A percentile compares a stretch with the other conserved stretches of the same genome.
Conservation (phyloP, 2,888 invertebrate species). For the Rhorus exstirpatorius region DNA sequence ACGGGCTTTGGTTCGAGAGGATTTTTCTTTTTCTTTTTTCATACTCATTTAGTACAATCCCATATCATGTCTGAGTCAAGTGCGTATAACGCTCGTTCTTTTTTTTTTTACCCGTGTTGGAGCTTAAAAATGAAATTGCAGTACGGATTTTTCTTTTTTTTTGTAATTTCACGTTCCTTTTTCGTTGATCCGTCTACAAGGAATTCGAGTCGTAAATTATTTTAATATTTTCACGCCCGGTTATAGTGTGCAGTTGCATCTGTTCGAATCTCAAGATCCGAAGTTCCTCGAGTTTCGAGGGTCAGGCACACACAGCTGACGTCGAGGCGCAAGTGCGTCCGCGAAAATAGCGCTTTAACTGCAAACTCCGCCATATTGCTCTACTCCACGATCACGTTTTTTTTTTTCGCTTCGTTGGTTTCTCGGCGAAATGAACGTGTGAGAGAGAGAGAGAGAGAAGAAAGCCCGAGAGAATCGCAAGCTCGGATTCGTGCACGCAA, state of each 20-base stretch:
- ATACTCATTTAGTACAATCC: too few relatives aligned
- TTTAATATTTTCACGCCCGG: constrained; percentile 5
- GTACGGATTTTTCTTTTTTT: too few relatives aligned
- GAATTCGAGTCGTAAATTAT: background rate
- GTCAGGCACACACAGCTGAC: constrained; percentile 59
- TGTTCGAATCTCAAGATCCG: constrained; percentile 51
- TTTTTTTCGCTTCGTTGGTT: constrained; percentile 15
- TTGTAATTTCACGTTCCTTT: too few relatives aligned
- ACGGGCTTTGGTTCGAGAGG: too few relatives aligned
- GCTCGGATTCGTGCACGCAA: too few relatives aligned
- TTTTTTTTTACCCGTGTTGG: too few relatives aligned
- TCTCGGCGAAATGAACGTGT: constrained; percentile 41
- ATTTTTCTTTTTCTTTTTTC: too few relatives aligned
- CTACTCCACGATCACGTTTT: background rate
- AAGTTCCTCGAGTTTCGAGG: constrained; percentile 55
- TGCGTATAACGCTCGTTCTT: too few relatives aligned
- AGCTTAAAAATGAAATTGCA: too few relatives aligned
- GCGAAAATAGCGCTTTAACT: constrained; percentile 66
- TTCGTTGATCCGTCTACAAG: background rate
- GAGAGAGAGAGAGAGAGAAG: constrained; percentile 43
- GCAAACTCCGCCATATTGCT: constrained; percentile 15
- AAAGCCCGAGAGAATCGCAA: too few relatives aligned
- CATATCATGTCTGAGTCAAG: too few relatives aligned
- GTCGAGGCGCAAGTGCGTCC: constrained; percentile 61
- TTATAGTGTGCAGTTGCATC: constrained; percentile 32